A percentile compares a stretch with the other conserved stretches of the same genome.
phyloP scores from a whole-genome alignment of 2,888 invertebrate species.

The Onthophagus sagittarius region DNA sequence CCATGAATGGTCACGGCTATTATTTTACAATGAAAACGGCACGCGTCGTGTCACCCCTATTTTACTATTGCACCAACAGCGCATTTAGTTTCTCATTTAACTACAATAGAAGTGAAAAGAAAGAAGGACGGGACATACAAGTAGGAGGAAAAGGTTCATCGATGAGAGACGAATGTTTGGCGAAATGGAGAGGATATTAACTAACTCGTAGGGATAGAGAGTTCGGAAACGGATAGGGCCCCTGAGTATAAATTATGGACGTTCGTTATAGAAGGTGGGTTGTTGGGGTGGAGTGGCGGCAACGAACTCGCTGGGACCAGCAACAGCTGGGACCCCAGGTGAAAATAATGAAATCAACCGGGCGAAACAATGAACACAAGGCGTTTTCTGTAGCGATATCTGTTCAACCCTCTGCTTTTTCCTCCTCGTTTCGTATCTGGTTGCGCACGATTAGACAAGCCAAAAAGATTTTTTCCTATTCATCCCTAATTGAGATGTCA shows the following conservation, averaged over 20 bases:
- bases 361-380: slow-evolving; percentile 43
- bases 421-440: not conserved
- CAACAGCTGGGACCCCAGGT: slow-evolving; percentile 49
- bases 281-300: slow-evolving; percentile 32
- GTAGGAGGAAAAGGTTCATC: slow-evolving; percentile 6
- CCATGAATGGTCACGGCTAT: not conserved
- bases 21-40: not conserved
- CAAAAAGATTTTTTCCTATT: not conserved
- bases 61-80: not conserved
- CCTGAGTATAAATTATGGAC: slow-evolving; percentile 10
- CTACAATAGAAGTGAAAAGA: slow-evolving; percentile 2
- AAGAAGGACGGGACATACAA: not conserved
- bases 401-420: not conserved
- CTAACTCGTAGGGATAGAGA: slow-evolving; percentile 15
- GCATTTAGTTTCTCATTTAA: not conserved
- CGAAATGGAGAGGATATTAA: slow-evolving; percentile 18
- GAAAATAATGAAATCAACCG: slow-evolving; percentile 52
- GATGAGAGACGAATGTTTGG: slow-evolving; percentile 4
- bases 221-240: slow-evolving; percentile 14
- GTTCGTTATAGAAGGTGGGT: slow-evolving; percentile 28
- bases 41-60: not conserved
- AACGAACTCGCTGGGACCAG: slow-evolving; percentile 43
- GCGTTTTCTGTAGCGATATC: not conserved
- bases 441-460: not conserved
- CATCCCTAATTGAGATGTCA: slow-evolving; percentile 1